Evolutionary conservation across 35 echinoderm and acorn worm genomes (phyloP), one percentile per base, ranked within the genome.

Genomic region (Acanthaster planci): DNA sequence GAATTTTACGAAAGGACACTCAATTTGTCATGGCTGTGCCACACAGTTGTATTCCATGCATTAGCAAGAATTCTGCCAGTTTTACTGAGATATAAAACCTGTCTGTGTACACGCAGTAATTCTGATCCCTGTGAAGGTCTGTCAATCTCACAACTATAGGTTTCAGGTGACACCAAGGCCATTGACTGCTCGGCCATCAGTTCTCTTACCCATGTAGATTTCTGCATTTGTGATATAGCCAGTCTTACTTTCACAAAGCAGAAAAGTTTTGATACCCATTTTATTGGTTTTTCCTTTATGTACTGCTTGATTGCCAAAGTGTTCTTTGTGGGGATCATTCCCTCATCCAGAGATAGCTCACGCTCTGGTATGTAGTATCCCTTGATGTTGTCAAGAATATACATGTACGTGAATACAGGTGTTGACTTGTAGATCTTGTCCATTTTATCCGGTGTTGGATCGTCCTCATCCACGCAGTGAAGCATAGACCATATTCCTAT

Each of bases 321-420:
- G 15, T 89, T 89, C 50, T 89, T 89, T 31, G 79, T 89, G 38
- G 47, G 87, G 55, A 89, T 89, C 87, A 89, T 89, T 55, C 78
- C 78, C 78, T 89, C 87, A 83, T 89, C 87, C 55, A 82, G 72
- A 3, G 87, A 83, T 34, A 84, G 79, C 38, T 89, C 87, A 56
- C 39, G 26, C 19, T 40, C 2, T 17, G 87, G 79, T 12, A 83
- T 38, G 42, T 82, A 83, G 26, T 89, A 54, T 31, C 34, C 54
- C 40, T 84, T 84, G 78, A 89, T 58, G 32, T 40, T 26, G 44
- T 89, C 79, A 83, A 89, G 87, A 37, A 89, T 1, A n/a, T n/a
- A n/a, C n/a, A n/a, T n/a, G 30, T 83, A 75, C 2, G 42, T 89
- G 55, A 89, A 89, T 10, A 83, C 78, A 37, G 87, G 78, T 26